Percentiles rank a stretch among this genome's conserved stretches.
phyloP scores from a whole-genome alignment of 2,888 invertebrate genomes.

The Sarcophaga carnaria region DNA sequence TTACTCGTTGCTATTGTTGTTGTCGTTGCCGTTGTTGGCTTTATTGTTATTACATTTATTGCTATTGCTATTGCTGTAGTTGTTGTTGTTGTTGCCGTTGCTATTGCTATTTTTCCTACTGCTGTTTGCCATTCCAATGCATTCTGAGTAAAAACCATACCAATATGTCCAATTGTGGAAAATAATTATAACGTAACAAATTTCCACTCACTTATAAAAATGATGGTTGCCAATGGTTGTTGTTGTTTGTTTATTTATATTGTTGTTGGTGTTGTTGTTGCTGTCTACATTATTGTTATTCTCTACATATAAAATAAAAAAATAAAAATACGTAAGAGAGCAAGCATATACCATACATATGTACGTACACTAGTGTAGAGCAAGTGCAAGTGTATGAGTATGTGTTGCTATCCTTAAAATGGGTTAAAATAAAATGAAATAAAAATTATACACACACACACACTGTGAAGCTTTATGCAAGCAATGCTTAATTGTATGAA shows the following conservation, averaged over 20 bases:
- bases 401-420: slow-evolving; percentile 63
- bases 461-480: background rate
- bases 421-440: slow-evolving; percentile 61
- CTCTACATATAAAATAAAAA: background rate
- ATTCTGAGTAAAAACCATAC: slow-evolving; percentile 76
- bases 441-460: slow-evolving; percentile 52
- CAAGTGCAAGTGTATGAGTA: slow-evolving; percentile 21
- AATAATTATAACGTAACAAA: slow-evolving; percentile 82
- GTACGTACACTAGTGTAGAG: background rate
- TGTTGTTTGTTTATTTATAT: slow-evolving; percentile 31
- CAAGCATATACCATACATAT: background rate
- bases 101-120: background rate
- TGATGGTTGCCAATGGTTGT: slow-evolving; percentile 57
- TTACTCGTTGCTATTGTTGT: slow-evolving; percentile 20
- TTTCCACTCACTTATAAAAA: slow-evolving; percentile 79
- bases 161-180: slow-evolving; percentile 83
- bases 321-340: background rate
- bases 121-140: slow-evolving; percentile 63
- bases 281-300: slow-evolving; percentile 41
- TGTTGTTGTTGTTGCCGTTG: slow-evolving; percentile 39
- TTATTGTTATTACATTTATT: too few species aligned
- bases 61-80: background rate
- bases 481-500: slow-evolving; percentile 6
- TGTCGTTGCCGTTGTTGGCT: slow-evolving; percentile 58
- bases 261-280: slow-evolving; percentile 35